Base-by-base conservation (phyloP, 2,113 vertebrate genomes). In the Vulpes vulpes region DNA sequence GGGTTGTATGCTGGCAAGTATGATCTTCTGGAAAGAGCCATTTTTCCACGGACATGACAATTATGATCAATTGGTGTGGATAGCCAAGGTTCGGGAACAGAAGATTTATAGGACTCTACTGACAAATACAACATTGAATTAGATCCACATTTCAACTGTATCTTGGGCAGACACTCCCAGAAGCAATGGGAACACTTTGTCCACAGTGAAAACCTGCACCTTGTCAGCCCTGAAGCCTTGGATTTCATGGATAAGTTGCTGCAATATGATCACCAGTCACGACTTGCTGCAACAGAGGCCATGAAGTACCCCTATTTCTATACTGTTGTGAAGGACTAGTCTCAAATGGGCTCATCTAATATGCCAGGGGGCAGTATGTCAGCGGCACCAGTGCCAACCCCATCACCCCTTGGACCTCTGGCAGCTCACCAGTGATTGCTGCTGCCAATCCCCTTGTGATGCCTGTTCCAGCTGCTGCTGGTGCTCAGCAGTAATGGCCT, bases 381-480 rank as follows among this genome's bases (percentile, higher is more conserved):
- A 99, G 99, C 98, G 99, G 99, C 96, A 98, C 99, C n/a, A 99
- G 99, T 99, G 99, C 99, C 99, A 99, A 99, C 99, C 96, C 99
- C 99, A 97, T 99, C 99, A 93, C 99, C 99, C 98, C 99, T 99
- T 51, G 99, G 99, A 96, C 99, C 99, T 97, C 99, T 99, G 94
- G 99, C 99, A 57, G 99, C 98, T 99, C 99, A 0, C 99, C 99
- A 2, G 99, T 99, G 98, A 99, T 99, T 95, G 99, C 99, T 98
- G 99, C 99, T 98, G 98, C 99, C 98, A 99, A 99, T 97, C 98
- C 99, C 65, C 99, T 99, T 92, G 99, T 99, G 98, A 98, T 99
- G 98, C 99, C 99, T 3, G 99, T 99, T 97, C 99, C 99, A 89
- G 98, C 99, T 73, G 99, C 99, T 14, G 99, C 99, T 0, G 99